Evolutionary conservation across 2,888 invertebrate species (phyloP).

Genomic region (Rosalia funebris): DNA sequence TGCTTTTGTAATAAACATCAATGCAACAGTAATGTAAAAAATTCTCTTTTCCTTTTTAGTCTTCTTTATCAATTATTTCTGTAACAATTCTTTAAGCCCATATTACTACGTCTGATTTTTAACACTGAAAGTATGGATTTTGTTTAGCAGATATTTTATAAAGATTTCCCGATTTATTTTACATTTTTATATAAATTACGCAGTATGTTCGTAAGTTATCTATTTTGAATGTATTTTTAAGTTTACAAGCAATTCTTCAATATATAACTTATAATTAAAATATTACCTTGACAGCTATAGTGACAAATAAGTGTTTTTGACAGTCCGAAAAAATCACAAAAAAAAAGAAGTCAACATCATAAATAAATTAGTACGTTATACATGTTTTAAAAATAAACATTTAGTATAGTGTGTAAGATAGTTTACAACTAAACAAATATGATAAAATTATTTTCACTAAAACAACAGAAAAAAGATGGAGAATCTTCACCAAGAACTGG

Average conservation of each 20-base stretch:
- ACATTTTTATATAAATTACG: not conserved
- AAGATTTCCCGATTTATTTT: not conserved
- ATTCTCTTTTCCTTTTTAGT: too few relatives aligned
- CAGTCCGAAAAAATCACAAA: slow-evolving; percentile 31
- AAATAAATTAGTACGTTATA: slow-evolving; percentile 34
- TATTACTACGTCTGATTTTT: too few relatives aligned
- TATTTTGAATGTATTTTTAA: not conserved
- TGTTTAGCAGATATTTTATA: slow-evolving; percentile 6
- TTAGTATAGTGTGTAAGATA: slow-evolving; percentile 22
- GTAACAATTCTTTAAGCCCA: too few relatives aligned
- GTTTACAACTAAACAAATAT: slow-evolving; percentile 66
- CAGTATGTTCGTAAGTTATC: slow-evolving; percentile 19
- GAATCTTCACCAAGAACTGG: slow-evolving; percentile 80
- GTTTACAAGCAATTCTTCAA: not conserved
- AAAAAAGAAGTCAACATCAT: slow-evolving; percentile 36
- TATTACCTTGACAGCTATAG: slow-evolving; percentile 18
- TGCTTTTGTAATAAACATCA: too few relatives aligned
- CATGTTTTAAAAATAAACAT: slow-evolving; percentile 30
- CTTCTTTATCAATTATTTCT: too few relatives aligned
- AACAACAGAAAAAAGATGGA: slow-evolving; percentile 98
- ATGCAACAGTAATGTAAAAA: too few relatives aligned
- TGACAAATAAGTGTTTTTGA: slow-evolving; percentile 25
- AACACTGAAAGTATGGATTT: slow-evolving; percentile 23
- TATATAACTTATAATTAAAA: slow-evolving; percentile 1
- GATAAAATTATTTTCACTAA: slow-evolving; percentile 98